A percentile compares a stretch with the other conserved stretches of the same genome.
Conservation (phyloP, 2,888 invertebrate species). For the Nemapogon koenigi region DNA sequence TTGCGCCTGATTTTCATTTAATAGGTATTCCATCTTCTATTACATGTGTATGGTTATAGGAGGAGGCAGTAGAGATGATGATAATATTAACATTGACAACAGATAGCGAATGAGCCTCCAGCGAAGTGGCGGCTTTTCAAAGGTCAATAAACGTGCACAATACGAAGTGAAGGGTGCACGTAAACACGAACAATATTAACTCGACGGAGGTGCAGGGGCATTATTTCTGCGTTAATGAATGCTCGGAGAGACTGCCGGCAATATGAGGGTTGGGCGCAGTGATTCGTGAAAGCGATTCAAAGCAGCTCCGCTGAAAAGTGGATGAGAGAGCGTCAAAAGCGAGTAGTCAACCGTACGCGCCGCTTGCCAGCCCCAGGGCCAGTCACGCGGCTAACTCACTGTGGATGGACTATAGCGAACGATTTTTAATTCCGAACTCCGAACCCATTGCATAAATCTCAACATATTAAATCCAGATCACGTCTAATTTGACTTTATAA, state of each 20-base stretch:
- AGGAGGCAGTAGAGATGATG: too few species aligned
- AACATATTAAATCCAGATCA: too few species aligned
- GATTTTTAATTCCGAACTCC: constrained; percentile 25
- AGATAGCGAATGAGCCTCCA: too few species aligned
- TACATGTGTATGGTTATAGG: too few species aligned
- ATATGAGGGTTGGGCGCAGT: constrained; percentile 24
- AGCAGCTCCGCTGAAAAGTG: constrained; percentile 38
- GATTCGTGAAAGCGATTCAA: constrained; percentile 45
- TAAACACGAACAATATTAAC: constrained; percentile 5
- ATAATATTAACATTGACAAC: too few species aligned
- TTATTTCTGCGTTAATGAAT: constrained; percentile 5
- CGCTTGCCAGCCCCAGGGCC: constrained; percentile 19
- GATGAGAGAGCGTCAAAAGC: constrained; percentile 32
- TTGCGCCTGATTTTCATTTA: too few species aligned
- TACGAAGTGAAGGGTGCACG: neutral
- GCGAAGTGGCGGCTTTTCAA: too few species aligned
- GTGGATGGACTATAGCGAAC: constrained; percentile 33
- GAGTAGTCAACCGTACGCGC: constrained; percentile 40
- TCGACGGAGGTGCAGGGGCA: neutral
- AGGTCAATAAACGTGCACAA: constrained; percentile 1
- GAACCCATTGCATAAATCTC: too few species aligned
- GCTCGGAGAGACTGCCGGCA: neutral
- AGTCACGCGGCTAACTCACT: constrained; percentile 40
- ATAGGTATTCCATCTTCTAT: too few species aligned
- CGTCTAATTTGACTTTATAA: too few species aligned